A percentile compares a stretch with the other conserved stretches of the same genome.
These are phyloP conservation scores for Cotesia vestalis DNA, from an alignment of 1,140 invertebrate species.

Conservation along the genomic window DNA sequence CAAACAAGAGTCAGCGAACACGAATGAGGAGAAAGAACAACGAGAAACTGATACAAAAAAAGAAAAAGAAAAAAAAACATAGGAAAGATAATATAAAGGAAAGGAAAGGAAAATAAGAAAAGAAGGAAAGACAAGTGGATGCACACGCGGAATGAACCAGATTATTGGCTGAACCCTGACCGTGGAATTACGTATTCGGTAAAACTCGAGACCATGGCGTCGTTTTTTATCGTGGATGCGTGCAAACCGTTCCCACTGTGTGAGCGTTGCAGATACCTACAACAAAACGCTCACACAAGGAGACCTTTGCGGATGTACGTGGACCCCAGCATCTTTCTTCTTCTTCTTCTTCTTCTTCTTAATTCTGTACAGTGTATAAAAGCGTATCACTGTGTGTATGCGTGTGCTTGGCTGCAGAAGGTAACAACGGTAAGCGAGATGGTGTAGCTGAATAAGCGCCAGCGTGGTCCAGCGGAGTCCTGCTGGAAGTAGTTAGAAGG, in stretches of 20 bases:
- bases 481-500: constrained; percentile 36
- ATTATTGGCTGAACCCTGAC: constrained; percentile 60
- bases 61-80: too few relatives aligned
- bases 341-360: background rate
- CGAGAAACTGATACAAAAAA: background rate
- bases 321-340: constrained; percentile 9
- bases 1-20: background rate
- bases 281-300: constrained; percentile 6
- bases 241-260: constrained; percentile 27
- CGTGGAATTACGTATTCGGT: constrained; percentile 57
- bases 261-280: background rate
- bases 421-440: constrained; percentile 19
- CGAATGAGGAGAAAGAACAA: background rate
- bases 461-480: constrained; percentile 41
- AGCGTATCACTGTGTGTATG: background rate
- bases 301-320: constrained; percentile 17
- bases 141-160: constrained; percentile 50
- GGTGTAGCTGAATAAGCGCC: constrained; percentile 33
- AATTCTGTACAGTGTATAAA: background rate
- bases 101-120: constrained; percentile 13
- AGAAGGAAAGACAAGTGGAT: constrained; percentile 35
- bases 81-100: too few relatives aligned
- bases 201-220: constrained; percentile 41
- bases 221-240: constrained; percentile 43
- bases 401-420: background rate